phyloP scores from a whole-genome alignment of 2,888 invertebrate genomes.

The Prosopocoilus inquinatus region DNA sequence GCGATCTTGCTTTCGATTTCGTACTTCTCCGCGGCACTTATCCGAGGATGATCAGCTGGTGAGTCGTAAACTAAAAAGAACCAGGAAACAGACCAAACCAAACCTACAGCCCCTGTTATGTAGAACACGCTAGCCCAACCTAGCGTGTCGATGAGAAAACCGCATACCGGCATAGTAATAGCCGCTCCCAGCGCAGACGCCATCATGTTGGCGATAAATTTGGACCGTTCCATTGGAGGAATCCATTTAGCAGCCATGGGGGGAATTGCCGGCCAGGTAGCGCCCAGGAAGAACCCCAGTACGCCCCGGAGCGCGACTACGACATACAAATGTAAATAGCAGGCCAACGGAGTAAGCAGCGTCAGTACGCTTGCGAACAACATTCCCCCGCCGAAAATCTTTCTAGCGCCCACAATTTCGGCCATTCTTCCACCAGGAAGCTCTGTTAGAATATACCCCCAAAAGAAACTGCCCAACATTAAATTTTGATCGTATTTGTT shows the following conservation, averaged over 20 bases:
- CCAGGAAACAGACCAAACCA: constrained; percentile 81
- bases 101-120: constrained; percentile 72
- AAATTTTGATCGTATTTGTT: constrained; percentile 75
- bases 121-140: constrained; percentile 93
- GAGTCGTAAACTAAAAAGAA: constrained; percentile 78
- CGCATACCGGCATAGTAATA: constrained; percentile 83
- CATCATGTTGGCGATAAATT: constrained; percentile 92
- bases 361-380: constrained; percentile 78
- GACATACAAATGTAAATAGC: constrained; percentile 66
- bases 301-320: constrained; percentile 71
- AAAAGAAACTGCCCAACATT: constrained; percentile 85
- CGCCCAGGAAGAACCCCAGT: constrained; percentile 60
- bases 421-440: constrained; percentile 85
- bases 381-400: constrained; percentile 86
- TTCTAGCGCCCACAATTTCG: constrained; percentile 76
- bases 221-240: constrained; percentile 89
- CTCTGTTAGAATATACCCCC: constrained; percentile 89
- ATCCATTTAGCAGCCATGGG: constrained; percentile 94
- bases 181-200: constrained; percentile 91
- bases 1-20: constrained; percentile 69
- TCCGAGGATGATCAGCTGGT: constrained; percentile 80
- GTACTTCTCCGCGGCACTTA: constrained; percentile 65
- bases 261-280: constrained; percentile 92
- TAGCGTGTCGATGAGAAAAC: constrained; percentile 72
- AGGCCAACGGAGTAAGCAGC: constrained; percentile 75